Conservation (phyloP, 1,140 invertebrate genomes). For the Cyrtorhinus lividipennis region DNA sequence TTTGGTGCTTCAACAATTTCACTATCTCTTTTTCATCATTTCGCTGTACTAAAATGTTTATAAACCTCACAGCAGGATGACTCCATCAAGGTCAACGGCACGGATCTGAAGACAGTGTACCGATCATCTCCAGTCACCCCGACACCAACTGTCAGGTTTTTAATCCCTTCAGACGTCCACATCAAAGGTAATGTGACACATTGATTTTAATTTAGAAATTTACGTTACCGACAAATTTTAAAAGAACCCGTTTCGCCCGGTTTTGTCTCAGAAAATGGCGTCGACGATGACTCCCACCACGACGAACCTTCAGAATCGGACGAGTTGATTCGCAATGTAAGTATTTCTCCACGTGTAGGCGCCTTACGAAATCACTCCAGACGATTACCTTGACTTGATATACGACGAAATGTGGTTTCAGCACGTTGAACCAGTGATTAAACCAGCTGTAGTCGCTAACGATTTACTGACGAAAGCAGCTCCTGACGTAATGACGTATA, state of each 20-base stretch:
- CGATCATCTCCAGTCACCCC: conserved; percentile 18
- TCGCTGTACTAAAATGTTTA: background rate
- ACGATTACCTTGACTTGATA: too few relatives aligned
- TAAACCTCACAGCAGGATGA: conserved; percentile 19
- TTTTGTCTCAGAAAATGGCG: background rate
- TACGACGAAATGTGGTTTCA: background rate
- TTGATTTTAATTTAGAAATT: too few relatives aligned
- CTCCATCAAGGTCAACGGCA: conserved; percentile 21
- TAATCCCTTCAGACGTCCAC: conserved; percentile 27
- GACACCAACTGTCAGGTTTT: conserved; percentile 18
- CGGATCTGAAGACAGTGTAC: conserved; percentile 19
- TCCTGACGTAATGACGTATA: conserved; percentile 10
- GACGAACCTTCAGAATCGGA: background rate
- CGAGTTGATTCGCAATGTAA: background rate
- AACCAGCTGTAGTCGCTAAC: background rate
- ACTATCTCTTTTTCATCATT: too few relatives aligned
- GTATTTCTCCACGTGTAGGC: too few relatives aligned
- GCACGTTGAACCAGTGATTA: background rate
- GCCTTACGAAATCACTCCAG: too few relatives aligned
- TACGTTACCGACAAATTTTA: background rate
- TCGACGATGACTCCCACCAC: background rate
- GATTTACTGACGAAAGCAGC: background rate
- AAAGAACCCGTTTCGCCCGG: too few relatives aligned
- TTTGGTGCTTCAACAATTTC: too few relatives aligned
- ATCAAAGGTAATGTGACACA: conserved; percentile 26